phyloP scores from a whole-genome alignment of 1,140 invertebrate species.

The Leucophenga varia region DNA sequence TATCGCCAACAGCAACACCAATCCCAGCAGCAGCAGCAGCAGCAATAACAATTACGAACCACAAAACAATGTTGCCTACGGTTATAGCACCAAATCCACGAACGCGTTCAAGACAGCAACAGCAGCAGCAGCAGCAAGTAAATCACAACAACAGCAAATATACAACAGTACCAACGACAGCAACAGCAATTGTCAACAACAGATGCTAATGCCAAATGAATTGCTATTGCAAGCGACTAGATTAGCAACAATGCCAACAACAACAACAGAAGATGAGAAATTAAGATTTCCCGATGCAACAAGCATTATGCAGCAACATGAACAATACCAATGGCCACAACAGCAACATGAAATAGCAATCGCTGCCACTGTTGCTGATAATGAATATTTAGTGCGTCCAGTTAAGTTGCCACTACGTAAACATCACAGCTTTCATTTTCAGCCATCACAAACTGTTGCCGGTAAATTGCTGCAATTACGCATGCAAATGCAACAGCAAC shows the following conservation, averaged over 20 bases:
- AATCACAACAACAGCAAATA: constrained; percentile 8
- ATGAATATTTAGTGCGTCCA: constrained; percentile 58
- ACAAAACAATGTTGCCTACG: constrained; percentile 17
- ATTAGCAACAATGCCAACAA: constrained; percentile 15
- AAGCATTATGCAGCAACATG: constrained; percentile 46
- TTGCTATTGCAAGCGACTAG: constrained; percentile 25
- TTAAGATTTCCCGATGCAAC: constrained; percentile 32
- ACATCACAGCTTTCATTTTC: constrained; percentile 70
- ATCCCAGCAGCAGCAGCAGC: constrained; percentile 20
- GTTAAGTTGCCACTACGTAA: constrained; percentile 65
- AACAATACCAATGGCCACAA: constrained; percentile 46
- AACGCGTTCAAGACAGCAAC: constrained; percentile 20
- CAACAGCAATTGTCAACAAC: constrained; percentile 34
- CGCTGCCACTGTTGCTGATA: constrained; percentile 27
- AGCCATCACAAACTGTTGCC: constrained; percentile 59
- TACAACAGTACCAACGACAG: not conserved
- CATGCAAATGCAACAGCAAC: constrained; percentile 27
- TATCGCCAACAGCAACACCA: constrained; percentile 21
- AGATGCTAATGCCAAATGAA: constrained; percentile 40
- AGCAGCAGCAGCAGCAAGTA: constrained; percentile 18
- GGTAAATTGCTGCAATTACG: constrained; percentile 41
- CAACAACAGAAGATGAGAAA: constrained; percentile 14
- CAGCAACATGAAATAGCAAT: too few relatives aligned
- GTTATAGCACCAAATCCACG: constrained; percentile 24
- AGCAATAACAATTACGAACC: constrained; percentile 9